Conservation (phyloP, 2,888 invertebrate genomes). For the Pediacus dermestoides region DNA sequence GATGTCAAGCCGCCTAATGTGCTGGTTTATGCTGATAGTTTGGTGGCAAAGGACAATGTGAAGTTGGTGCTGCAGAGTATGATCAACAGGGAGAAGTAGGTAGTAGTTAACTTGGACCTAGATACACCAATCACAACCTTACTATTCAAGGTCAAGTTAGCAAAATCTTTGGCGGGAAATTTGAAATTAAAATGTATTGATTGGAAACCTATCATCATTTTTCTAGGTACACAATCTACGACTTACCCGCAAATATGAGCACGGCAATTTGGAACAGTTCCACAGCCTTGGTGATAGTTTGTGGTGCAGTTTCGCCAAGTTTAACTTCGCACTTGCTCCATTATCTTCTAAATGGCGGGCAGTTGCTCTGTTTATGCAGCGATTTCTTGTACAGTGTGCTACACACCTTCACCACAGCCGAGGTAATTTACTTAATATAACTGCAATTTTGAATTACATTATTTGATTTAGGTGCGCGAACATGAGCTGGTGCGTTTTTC, state of each 20-base stretch:
- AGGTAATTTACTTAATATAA: constrained; percentile 58
- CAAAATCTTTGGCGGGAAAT: too few relatives aligned
- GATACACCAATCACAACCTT: too few relatives aligned
- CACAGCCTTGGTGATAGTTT: constrained; percentile 65
- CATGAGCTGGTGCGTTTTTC: constrained; percentile 80
- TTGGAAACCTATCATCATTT: not conserved
- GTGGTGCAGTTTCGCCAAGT: constrained; percentile 67
- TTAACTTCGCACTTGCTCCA: constrained; percentile 66
- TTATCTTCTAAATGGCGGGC: constrained; percentile 70
- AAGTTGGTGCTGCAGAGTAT: constrained; percentile 66
- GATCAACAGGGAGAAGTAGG: constrained; percentile 68
- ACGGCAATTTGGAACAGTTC: constrained; percentile 40
- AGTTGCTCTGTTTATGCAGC: constrained; percentile 74
- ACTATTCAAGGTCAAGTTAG: too few relatives aligned
- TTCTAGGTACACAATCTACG: constrained; percentile 62
- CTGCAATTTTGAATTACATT: constrained; percentile 8
- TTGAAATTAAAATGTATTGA: too few relatives aligned
- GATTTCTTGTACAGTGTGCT: constrained; percentile 74
- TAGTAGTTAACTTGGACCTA: too few relatives aligned
- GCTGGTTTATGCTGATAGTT: constrained; percentile 76
- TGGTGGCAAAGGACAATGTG: constrained; percentile 69
- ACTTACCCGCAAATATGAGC: constrained; percentile 47
- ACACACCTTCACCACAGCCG: constrained; percentile 79
- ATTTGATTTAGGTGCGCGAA: constrained; percentile 65
- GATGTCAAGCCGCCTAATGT: constrained; percentile 70